Evolutionary conservation across 2,113 vertebrate genomes (phyloP), one percentile per base, ranked within the genome.

Genomic region (Sialia sialis): DNA sequence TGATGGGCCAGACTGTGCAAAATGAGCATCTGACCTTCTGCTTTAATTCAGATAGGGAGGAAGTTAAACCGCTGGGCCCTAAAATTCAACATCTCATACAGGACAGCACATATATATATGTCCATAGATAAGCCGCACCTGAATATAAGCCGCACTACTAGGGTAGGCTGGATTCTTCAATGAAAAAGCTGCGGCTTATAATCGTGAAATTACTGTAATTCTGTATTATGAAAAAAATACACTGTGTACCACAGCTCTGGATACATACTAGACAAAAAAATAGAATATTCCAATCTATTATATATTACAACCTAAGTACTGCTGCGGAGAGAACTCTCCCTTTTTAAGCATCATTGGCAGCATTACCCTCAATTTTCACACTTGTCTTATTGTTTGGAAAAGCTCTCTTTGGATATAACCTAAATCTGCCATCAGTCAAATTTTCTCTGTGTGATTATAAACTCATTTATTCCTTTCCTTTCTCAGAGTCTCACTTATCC

Each of bases 401-500:
- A 93, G 49, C 29, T 38, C 12, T 77, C 23, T 87, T 75, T 59
- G 54, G 32, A 43, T 52, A 69, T 54, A 85, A 74, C 23, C 51
- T 77, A 56, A 83, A 79, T 60, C 59, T 87, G 55, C 63, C 63
- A 51, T 41, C 14, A 41, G 82, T 0, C 19, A 2, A 74, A 63
- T 87, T 91, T 95, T 87, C 78, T 85, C 1, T 85, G 59, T 87
- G 74, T 82, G 63, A 56, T 93, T 89, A 90, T 58, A 91, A 95
- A 83, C 78, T 90, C 89, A 87, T 95, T 93, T 95, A 85, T 93
- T 79, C 81, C 22, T 83, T 89, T 69, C 74, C 51, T 94, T 96
- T 95, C 78, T 94, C 55, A 51, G 66, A 94, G 55, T 70, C 67
- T n/a, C 70, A 76, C 51, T 89, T 89, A 73, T 20, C 88, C 55